Evolutionary conservation across 2,113 vertebrate genomes (phyloP), one percentile per base, ranked within the genome.

Genomic region (Limnothrissa miodon): DNA sequence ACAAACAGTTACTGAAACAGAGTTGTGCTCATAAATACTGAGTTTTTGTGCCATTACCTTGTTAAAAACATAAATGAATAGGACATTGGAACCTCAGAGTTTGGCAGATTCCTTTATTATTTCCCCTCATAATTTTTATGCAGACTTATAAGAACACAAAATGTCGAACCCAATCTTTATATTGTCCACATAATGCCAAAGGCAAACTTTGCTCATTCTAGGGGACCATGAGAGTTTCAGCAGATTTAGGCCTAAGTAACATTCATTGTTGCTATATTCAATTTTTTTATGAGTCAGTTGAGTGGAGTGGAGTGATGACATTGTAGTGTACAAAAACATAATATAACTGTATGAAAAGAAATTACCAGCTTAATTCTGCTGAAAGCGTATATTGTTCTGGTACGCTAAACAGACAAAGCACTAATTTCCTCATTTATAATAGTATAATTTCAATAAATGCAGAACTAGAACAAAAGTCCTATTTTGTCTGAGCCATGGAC

Each of bases 1-100:
- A 85, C 66, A 82, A 82, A 88, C 84, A 87, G 84, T n/a, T n/a
- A n/a, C n/a, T 87, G 84, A 81, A 87, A 85, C 56, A 78, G 82
- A 19, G 10, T 44, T 36, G 44, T 25, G 51, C 48, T 83, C 82
- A 46, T 42, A 51, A 21, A 78, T 44, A 78, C n/a, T n/a, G 83
- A 17, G 78, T 25, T n/a, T 29, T 42, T 42, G 42, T 87, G 39
- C 42, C 84, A 74, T 78, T 45, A 33, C 29, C 23, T 33, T 85
- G 87, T 74, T 74, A 87, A 51, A 39, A 6, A 6, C n/a, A n/a
- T n/a, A 6, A 42, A 42, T 42, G 2, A 42, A 42, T 42, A 4
- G 42, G 42, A 6, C 42, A 42, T 42, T 42, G 2, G 42, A 6
- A 42, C 42, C 36, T 70, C 36, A 36, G 29, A 74, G 66, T 36